Conservation (phyloP, 2,888 invertebrate species). For the Clusia tigrina region DNA sequence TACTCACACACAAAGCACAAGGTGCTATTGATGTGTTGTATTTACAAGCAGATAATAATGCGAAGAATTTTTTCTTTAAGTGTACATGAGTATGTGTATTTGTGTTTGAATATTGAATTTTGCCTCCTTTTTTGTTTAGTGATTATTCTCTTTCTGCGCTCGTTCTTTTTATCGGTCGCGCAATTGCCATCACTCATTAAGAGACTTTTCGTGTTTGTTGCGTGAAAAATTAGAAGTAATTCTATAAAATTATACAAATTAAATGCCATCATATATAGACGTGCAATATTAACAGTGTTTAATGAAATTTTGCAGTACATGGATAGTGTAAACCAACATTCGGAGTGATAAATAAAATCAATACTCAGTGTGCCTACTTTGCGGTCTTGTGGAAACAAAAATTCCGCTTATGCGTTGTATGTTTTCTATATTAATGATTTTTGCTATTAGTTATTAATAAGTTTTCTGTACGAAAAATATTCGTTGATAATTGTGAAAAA, state of each 20-base stretch:
- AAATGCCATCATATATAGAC: too few species aligned
- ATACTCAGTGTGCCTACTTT: neutral
- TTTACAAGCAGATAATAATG: neutral
- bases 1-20: conserved; percentile 12
- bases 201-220: too few species aligned
- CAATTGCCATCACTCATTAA: too few species aligned
- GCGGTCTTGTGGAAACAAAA: neutral
- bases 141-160: neutral
- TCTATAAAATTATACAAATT: too few species aligned
- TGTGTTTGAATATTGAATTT: conserved; percentile 32
- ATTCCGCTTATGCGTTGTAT: neutral
- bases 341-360: too few species aligned
- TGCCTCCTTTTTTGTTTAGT: conserved; percentile 9
- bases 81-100: conserved; percentile 35
- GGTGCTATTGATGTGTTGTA: neutral
- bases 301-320: too few species aligned
- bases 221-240: too few species aligned
- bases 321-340: too few species aligned
- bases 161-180: too few species aligned
- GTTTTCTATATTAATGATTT: neutral
- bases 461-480: neutral
- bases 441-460: neutral
- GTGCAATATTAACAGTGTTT: too few species aligned
- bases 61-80: conserved; percentile 7
- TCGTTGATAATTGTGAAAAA: conserved; percentile 16